Evolutionary conservation across 2,113 vertebrate genomes (phyloP), one percentile per base, ranked within the genome.

Genomic region (Gambusia holbrooki): DNA sequence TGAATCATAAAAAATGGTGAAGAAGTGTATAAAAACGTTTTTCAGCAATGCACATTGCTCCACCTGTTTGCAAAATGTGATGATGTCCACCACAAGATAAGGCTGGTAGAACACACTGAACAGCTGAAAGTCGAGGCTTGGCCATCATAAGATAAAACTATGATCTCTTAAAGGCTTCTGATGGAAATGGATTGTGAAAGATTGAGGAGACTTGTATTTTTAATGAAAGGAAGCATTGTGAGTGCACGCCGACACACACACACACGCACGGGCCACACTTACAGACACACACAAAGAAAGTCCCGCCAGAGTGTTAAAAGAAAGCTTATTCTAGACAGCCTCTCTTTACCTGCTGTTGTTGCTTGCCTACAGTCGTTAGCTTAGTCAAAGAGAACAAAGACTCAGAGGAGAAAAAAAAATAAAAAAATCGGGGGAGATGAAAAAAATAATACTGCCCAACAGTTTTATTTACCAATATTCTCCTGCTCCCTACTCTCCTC

Each of bases 381-480:
- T 2, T 22, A 77, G 62, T 82, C 74, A 84, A 68, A 74, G 42
- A 76, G 70, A 77, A 84, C 62, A 80, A 77, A 83, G 66, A 73
- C 66, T 66, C 48, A 0, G 11, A 73, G 63, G 77, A 60, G 73
- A 78, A 71, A 82, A 77, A 72, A 15, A 78, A 79, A 67, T 12
- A 37, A 33, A 33, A 33, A 37, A 37, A 37, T 37, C 35, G 2
- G 35, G 28, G 10, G n/a, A 40, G 77, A 25, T 71, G 14, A 82
- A 40, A 87, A 75, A 85, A 88, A 88, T 87, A 85, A 83, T 85
- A 88, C 75, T 42, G 75, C 77, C 77, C 87, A 89, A 89, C 72
- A 84, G 74, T 84, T 88, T 91, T 90, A 91, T 90, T 91, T 91
- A 93, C 89, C 79, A 87, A 81, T 90, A 86, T 82, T 76, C 70